phyloP scores from a whole-genome alignment of 2,888 invertebrate species.

The Cyclophora punctaria region DNA sequence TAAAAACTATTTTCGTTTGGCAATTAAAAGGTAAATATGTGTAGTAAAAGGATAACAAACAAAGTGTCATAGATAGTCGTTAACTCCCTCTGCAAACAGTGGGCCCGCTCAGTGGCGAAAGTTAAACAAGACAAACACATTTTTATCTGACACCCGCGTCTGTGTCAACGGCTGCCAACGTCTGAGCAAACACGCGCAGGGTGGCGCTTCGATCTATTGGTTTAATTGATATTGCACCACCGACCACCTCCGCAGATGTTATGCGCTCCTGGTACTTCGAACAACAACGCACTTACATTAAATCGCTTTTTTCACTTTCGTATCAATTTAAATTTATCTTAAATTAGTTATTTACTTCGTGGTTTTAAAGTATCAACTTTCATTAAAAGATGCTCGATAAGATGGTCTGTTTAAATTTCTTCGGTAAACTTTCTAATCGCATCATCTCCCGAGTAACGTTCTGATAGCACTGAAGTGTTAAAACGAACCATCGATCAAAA shows the following conservation, averaged over 20 bases:
- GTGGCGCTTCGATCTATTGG: slow-evolving; percentile 46
- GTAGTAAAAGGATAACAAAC: slow-evolving; percentile 1
- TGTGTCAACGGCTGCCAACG: slow-evolving; percentile 47
- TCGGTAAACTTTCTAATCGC: slow-evolving; percentile 12
- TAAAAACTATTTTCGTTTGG: not conserved
- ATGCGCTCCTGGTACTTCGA: slow-evolving; percentile 32
- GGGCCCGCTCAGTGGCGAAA: slow-evolving; percentile 47
- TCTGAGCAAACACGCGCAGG: slow-evolving; percentile 56
- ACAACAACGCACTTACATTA: slow-evolving; percentile 13
- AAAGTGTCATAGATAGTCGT: not conserved
- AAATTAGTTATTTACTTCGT: too few species aligned
- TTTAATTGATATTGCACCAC: slow-evolving; percentile 58
- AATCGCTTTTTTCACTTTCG: slow-evolving; percentile 6
- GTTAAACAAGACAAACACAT: slow-evolving; percentile 60
- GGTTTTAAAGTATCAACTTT: not conserved
- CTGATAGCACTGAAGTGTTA: not conserved
- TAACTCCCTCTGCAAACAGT: slow-evolving; percentile 37
- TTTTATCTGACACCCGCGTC: slow-evolving; percentile 58
- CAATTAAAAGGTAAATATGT: too few species aligned
- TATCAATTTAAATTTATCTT: slow-evolving; percentile 1
- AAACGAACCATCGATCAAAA: slow-evolving; percentile 43
- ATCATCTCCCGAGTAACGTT: not conserved
- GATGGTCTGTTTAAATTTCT: slow-evolving; percentile 8
- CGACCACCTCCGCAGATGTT: slow-evolving; percentile 35
- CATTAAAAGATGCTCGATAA: slow-evolving; percentile 1